Evolutionary conservation across 2,797 vertebrate species (phyloP).

Genomic region (Protosalanx chinensis): DNA sequence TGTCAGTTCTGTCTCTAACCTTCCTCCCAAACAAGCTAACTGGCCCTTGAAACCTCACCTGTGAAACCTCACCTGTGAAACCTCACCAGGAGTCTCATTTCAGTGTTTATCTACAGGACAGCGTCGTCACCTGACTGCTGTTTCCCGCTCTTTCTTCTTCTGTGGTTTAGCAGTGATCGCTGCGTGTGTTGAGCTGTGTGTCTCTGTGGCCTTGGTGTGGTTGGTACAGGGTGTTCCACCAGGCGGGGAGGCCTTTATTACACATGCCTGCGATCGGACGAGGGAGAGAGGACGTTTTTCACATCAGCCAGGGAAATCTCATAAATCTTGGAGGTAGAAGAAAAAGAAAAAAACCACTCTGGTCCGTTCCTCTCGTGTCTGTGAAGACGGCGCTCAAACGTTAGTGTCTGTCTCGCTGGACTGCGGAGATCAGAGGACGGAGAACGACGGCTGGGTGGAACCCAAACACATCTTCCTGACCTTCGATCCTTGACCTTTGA

Average conservation of each 20-base stretch:
- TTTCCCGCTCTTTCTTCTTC: too few relatives aligned
- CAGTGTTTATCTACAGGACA: too few relatives aligned
- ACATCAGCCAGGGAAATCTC: slow-evolving; percentile 30
- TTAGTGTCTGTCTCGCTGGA: too few relatives aligned
- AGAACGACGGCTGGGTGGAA: neutral
- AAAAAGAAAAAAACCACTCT: neutral
- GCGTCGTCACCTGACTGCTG: too few relatives aligned
- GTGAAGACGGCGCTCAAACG: neutral
- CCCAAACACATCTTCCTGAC: neutral
- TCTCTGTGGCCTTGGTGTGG: neutral
- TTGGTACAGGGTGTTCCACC: slow-evolving; percentile 5
- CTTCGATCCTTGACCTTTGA: too few relatives aligned
- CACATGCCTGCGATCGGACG: slow-evolving; percentile 34
- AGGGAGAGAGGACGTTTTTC: slow-evolving; percentile 22
- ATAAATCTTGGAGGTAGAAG: slow-evolving; percentile 19
- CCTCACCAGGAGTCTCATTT: too few relatives aligned
- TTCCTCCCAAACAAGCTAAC: too few relatives aligned
- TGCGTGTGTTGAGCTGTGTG: neutral
- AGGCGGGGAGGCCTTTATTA: slow-evolving; percentile 18
- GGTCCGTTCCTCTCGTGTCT: neutral
- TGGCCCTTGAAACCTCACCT: too few relatives aligned
- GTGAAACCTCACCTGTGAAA: too few relatives aligned
- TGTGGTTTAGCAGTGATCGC: too few relatives aligned
- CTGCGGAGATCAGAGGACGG: too few relatives aligned
- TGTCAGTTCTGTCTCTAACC: too few relatives aligned